Conservation (phyloP, 2,113 vertebrate species). For the Tragelaphus scriptus region DNA sequence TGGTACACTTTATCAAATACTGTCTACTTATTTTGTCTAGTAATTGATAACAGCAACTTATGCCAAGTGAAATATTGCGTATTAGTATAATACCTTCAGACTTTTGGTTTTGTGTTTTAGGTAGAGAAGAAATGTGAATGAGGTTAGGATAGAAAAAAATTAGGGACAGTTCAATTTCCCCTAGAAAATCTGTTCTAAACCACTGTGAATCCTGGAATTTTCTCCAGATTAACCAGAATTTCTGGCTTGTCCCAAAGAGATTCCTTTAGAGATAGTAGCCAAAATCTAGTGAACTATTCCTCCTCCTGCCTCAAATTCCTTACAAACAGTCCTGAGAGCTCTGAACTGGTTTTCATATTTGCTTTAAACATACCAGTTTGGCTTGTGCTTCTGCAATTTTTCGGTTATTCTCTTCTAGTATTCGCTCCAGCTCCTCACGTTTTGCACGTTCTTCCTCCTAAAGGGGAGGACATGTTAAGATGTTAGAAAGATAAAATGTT, state of each 20-base stretch:
- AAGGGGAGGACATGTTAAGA: constrained; percentile 91
- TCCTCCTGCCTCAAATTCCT: not conserved
- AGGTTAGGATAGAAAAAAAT: not conserved
- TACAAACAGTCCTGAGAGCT: not conserved
- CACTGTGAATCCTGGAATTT: not conserved
- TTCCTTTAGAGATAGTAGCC: not conserved
- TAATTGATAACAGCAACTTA: not conserved
- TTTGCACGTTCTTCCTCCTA: constrained; percentile 99
- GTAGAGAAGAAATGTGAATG: not conserved
- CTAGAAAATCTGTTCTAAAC: not conserved
- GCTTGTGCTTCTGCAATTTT: constrained; percentile 99
- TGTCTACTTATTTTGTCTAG: not conserved
- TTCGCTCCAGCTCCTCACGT: constrained; percentile 98
- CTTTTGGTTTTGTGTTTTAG: not conserved
- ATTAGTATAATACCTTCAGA: not conserved
- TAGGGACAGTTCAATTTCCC: not conserved
- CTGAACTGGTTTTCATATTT: rapidly evolving
- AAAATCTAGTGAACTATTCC: not conserved
- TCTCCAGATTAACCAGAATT: not conserved
- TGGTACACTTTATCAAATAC: not conserved
- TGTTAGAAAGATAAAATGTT: constrained; percentile 88
- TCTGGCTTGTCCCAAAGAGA: not conserved
- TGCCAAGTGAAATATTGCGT: not conserved
- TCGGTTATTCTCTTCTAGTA: constrained; percentile 99
- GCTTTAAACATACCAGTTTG: constrained; percentile 91